phyloP scores from a whole-genome alignment of 2,888 invertebrate genomes.

The Phragmatobia fuliginosa region DNA sequence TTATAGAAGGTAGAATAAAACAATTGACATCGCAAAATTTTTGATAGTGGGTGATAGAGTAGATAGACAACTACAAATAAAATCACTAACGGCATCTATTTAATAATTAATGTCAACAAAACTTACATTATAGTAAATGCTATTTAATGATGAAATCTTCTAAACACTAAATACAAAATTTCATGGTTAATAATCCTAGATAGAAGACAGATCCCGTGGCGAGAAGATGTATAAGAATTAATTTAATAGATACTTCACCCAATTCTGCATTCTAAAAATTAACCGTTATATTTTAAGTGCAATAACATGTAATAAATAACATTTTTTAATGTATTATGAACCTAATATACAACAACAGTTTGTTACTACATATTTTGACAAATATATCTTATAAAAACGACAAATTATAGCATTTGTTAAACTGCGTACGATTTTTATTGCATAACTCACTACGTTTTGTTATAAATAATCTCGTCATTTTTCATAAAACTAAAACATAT shows the following conservation, averaged over 20 bases:
- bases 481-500: conserved; percentile 54
- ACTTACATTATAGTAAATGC: not conserved
- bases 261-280: conserved; percentile 23
- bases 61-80: no score
- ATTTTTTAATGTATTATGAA: conserved; percentile 33
- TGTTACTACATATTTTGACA: conserved; percentile 28
- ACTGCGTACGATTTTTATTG: conserved; percentile 35
- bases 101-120: no score
- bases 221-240: conserved; percentile 26
- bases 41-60: no score
- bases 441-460: conserved; percentile 49
- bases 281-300: conserved; percentile 32
- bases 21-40: no score
- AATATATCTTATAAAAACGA: conserved; percentile 32
- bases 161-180: conserved; percentile 10
- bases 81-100: no score
- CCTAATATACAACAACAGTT: conserved; percentile 35
- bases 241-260: conserved; percentile 35
- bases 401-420: conserved; percentile 29
- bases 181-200: not conserved
- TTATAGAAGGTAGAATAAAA: no score
- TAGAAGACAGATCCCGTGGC: conserved; percentile 21
- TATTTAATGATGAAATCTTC: not conserved
- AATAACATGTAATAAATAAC: conserved; percentile 35
- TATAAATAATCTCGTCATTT: conserved; percentile 53